phyloP scores from a whole-genome alignment of 64 coral and sea anemone genomes.

The Montipora foliosa region DNA sequence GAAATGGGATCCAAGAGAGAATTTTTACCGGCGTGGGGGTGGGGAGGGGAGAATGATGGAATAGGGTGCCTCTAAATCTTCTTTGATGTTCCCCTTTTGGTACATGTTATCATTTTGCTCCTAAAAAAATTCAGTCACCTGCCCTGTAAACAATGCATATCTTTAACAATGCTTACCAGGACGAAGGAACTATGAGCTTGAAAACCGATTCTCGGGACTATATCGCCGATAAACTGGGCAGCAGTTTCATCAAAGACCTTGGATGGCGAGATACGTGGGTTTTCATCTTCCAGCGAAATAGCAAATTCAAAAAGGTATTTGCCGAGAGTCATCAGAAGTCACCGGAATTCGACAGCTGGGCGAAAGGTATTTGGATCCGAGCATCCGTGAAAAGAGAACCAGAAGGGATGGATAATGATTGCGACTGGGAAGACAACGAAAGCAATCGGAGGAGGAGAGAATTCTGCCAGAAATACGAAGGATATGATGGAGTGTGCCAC shows the following conservation, averaged over 20 bases:
- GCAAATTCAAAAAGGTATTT: background rate
- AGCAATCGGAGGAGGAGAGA: constrained; percentile 52
- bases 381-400: constrained; percentile 22
- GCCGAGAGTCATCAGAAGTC: constrained; percentile 68
- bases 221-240: constrained; percentile 62
- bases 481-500: constrained; percentile 63
- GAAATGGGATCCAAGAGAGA: too few relatives aligned
- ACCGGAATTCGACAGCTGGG: constrained; percentile 55
- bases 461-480: constrained; percentile 78
- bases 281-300: constrained; percentile 65
- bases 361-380: constrained; percentile 30
- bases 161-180: constrained; percentile 2
- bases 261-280: constrained; percentile 84
- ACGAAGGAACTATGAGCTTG: constrained; percentile 60
- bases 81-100: too few relatives aligned
- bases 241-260: constrained; percentile 49
- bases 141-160: background rate
- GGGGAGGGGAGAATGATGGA: too few relatives aligned
- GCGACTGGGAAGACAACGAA: constrained; percentile 37
- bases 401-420: background rate
- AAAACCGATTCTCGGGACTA: constrained; percentile 57
- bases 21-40: too few relatives aligned
- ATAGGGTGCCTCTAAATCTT: too few relatives aligned
- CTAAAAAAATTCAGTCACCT: too few relatives aligned
- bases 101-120: too few relatives aligned